Evolutionary conservation across 1,140 invertebrate species (phyloP), one percentile per base, ranked within the genome.

Genomic region (Drosophila nebulosa): DNA sequence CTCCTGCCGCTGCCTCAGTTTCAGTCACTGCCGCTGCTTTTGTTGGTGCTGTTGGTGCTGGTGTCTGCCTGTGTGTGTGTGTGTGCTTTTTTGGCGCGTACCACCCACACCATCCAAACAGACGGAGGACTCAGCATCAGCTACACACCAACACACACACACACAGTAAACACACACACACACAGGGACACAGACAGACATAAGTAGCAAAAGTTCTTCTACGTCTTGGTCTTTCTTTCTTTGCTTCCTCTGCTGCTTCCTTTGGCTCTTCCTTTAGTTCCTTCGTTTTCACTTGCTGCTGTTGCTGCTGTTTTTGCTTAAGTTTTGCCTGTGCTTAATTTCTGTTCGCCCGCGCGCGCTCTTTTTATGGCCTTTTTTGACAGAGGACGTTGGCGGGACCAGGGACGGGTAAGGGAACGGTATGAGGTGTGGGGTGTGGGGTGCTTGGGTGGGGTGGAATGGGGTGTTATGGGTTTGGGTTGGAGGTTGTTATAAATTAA

Each of bases 1-100:
- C n/a, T n/a, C n/a, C n/a, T n/a, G 21, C 26, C 27, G 59, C 39
- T 42, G 35, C 46, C 32, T 18, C 39, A 42, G 59, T 61, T 22
- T 26, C 27, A 52, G 56, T 42, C 61, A 42, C 46, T 56, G 50
- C 63, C 36, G 50, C 14, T 68, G 26, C 55, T 16, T 64, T 30
- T 50, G 39, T 55, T 16, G 27, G 39, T 64, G 50, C 27, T 63
- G 58, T 67, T 35, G 52, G 60, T 55, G 60, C 22, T 55, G 57
- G 10, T 52, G 46, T n/a, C n/a, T n/a, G n/a, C n/a, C n/a, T 64
- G 30, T 66, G 64, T 76, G 64, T 79, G 78, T 79, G 80, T 79
- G 78, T 79, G 78, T 80, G 80, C 79, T 78, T 79, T 84, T 83
- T 84, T 85, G 80, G 80, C 80, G 80, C 81, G 80, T 74, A 64